A percentile compares a stretch with the other conserved stretches of the same genome.
Evolutionary conservation across 2,113 vertebrate genomes (phyloP).

Genomic region (Sialia sialis): DNA sequence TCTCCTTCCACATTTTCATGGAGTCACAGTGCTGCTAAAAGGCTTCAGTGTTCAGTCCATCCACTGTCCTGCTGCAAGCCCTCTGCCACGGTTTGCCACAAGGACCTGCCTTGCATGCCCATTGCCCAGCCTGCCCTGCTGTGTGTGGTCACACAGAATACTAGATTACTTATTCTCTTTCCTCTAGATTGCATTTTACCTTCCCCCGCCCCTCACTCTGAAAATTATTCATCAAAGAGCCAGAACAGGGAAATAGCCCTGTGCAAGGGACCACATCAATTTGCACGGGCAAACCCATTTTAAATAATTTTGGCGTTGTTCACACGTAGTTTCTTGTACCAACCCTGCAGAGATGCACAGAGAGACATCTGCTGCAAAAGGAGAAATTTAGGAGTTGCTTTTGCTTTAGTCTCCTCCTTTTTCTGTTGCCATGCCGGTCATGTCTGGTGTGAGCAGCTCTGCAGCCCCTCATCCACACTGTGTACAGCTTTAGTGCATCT

Average conservation of each 20-base stretch:
- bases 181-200: neutral
- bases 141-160: neutral
- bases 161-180: neutral
- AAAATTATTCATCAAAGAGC: neutral
- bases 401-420: neutral
- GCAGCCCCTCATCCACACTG: neutral
- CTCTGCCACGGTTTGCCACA: neutral
- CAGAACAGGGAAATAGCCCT: neutral
- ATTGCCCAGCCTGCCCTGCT: neutral
- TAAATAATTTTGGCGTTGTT: neutral
- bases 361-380: neutral
- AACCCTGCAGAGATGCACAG: neutral
- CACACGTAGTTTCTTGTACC: accelerated
- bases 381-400: neutral
- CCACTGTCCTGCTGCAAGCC: accelerated
- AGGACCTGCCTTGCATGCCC: neutral
- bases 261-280: neutral
- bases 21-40: neutral
- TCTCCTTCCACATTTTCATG: neutral
- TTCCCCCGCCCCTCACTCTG: accelerated
- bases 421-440: accelerated
- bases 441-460: neutral
- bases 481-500: neutral
- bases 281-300: neutral
- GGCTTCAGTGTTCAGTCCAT: neutral